These are phyloP conservation scores for Pristionchus entomophagus DNA, from an alignment of 2,888 invertebrate genomes.

Conservation along the genomic window DNA sequence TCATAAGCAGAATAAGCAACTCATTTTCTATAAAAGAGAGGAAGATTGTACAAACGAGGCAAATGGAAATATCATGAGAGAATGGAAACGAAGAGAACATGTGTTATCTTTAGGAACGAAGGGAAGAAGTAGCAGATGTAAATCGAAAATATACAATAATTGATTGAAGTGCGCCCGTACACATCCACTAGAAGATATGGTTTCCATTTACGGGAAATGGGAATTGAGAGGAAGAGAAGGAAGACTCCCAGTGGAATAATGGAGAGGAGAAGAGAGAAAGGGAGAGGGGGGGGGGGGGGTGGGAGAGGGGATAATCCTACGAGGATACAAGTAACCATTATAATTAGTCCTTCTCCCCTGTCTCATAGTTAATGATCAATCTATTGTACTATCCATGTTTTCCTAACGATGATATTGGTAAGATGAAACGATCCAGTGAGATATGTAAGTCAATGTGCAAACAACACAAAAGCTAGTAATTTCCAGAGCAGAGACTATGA, in stretches of 20 bases:
- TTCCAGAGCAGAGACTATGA: not conserved
- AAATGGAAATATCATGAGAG: slow-evolving; percentile 11
- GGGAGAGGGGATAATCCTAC: not conserved
- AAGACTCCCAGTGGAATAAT: slow-evolving; percentile 30
- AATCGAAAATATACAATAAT: too few species aligned
- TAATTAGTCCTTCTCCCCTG: not conserved
- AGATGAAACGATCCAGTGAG: too few species aligned
- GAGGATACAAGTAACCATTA: slow-evolving; percentile 1
- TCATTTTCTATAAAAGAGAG: not conserved
- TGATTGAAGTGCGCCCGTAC: too few species aligned
- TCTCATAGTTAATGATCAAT: not conserved
- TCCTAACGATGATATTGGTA: too few species aligned
- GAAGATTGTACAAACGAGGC: not conserved
- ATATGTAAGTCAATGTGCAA: too few species aligned
- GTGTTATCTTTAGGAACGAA: not conserved
- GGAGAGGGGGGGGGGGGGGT: not conserved
- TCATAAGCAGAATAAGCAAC: not conserved
- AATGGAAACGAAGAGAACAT: not conserved
- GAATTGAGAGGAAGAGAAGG: not conserved
- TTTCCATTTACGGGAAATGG: slow-evolving; percentile 36
- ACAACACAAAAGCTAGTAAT: too few species aligned
- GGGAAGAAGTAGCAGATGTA: not conserved
- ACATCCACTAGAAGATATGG: not conserved
- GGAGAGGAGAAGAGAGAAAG: not conserved
- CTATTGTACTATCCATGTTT: too few species aligned